Evolutionary conservation across 2,888 invertebrate genomes (phyloP), one percentile per base, ranked within the genome.

Genomic region (Drosophila melanocephala): DNA sequence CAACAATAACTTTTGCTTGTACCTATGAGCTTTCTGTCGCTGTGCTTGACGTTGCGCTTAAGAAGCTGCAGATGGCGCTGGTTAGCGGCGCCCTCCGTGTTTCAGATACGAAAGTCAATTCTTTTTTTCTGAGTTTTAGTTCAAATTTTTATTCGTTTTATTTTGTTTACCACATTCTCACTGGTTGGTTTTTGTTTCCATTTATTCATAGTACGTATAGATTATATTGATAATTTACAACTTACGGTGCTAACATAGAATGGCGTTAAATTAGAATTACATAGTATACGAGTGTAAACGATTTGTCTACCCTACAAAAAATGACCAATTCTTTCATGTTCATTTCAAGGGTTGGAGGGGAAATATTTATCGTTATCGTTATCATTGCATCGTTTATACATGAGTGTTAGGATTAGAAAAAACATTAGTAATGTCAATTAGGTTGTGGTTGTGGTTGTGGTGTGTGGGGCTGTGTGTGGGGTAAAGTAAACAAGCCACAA

Each of bases 221-320:
- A 87, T 90, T 74, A 77, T 85, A 75, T 84, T 84, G 92, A 93
- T 93, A 92, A 92, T 93, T 92, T 93, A 93, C 93, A 93, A 92
- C 93, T 93, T 93, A 93, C 90, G 81, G 66, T 66, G 60, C 91
- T 86, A 86, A 87, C 82, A 86, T 86, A 87, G 89, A 90, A 90
- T 90, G 89, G 84, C 86, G 66, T 90, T 89, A 92, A 92, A 92
- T 87, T 87, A 86, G 74, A 90, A 74, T 87, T 91, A 91, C 84
- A 83, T 89, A 83, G 83, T 72, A 62, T 65, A 77, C 86, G 86
- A 72, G 84, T 68, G 77, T 64, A 77, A 89, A 89, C 84, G 87
- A 78, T 64, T 73, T 60, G 33, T 66, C 60, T 82, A 57, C 77
- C 72, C 62, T 61, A 62, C 60, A 53, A 57, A 42, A 64, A 47